A percentile compares a stretch with the other conserved stretches of the same genome.
phyloP scores from a whole-genome alignment of 2,888 invertebrate species.

The Orchesellides sinensis region DNA sequence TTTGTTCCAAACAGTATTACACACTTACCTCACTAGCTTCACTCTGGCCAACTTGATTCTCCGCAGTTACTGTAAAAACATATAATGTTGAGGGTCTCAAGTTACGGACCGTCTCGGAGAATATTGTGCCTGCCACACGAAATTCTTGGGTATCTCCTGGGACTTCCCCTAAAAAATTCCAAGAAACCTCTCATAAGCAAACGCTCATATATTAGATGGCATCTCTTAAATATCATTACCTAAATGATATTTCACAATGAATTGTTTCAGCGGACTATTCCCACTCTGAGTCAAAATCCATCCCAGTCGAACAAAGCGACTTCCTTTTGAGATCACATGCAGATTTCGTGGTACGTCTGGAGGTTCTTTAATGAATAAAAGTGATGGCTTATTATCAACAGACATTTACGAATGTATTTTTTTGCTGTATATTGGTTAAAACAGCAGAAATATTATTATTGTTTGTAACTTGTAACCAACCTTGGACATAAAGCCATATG shows the following conservation, averaged over 20 bases:
- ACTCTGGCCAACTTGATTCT: constrained; percentile 78
- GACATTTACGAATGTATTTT: not conserved
- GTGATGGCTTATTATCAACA: too few species aligned
- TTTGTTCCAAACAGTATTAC: too few species aligned
- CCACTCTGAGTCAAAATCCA: constrained; percentile 77
- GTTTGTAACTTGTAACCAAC: constrained; percentile 72
- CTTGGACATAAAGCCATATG: constrained; percentile 76
- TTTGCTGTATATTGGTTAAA: too few species aligned
- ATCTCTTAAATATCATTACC: constrained; percentile 70
- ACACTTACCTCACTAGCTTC: constrained; percentile 76
- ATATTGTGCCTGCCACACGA: constrained; percentile 75
- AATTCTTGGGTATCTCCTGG: constrained; percentile 68
- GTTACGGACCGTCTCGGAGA: constrained; percentile 76
- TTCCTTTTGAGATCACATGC: constrained; percentile 76
- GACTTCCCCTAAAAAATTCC: constrained; percentile 30
- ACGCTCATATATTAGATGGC: not conserved
- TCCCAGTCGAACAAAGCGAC: constrained; percentile 76
- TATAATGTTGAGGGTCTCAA: constrained; percentile 78
- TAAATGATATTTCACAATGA: constrained; percentile 77
- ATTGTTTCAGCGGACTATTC: constrained; percentile 76
- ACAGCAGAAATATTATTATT: too few species aligned
- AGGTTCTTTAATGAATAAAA: constrained; percentile 76
- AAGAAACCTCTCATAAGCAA: not conserved
- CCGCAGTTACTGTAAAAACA: constrained; percentile 77
- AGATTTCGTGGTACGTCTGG: constrained; percentile 77